phyloP scores from a whole-genome alignment of 2,888 invertebrate genomes.

The Chrysopilus asiliformis region DNA sequence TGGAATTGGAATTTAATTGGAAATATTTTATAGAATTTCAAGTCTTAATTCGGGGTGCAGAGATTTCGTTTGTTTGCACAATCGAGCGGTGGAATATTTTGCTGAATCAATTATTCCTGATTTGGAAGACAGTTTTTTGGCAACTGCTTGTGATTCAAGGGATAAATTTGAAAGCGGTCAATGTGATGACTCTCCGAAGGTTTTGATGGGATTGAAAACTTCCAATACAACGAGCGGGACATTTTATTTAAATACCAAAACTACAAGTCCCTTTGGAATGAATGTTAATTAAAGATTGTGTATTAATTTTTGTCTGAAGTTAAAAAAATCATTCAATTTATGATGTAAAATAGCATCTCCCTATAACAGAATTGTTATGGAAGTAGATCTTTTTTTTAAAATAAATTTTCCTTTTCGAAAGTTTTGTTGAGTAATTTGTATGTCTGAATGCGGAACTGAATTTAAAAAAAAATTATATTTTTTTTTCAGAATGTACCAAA shows the following conservation, averaged over 20 bases:
- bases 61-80: slow-evolving; percentile 13
- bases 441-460: no score
- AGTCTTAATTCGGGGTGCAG: slow-evolving; percentile 13
- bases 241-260: slow-evolving; percentile 12
- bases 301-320: no score
- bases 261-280: slow-evolving; percentile 11
- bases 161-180: slow-evolving; percentile 4
- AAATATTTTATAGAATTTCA: not conserved
- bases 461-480: no score
- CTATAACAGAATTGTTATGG: no score
- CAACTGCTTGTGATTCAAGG: slow-evolving; percentile 10
- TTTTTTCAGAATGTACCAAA: no score
- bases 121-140: slow-evolving; percentile 12
- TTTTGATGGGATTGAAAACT: slow-evolving; percentile 11
- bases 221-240: slow-evolving; percentile 9
- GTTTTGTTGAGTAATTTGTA: no score
- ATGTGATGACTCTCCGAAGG: slow-evolving; percentile 3
- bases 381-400: no score
- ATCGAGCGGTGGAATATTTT: slow-evolving; percentile 11
- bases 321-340: no score
- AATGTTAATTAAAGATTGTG: no score
- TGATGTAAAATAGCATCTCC: no score
- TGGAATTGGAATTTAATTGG: not conserved
- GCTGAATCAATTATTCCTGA: slow-evolving; percentile 14
- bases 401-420: no score